Percentiles rank a stretch among this genome's conserved stretches.
phyloP scores from a whole-genome alignment of 1,140 invertebrate species.

The Tetragnatha versicolor region DNA sequence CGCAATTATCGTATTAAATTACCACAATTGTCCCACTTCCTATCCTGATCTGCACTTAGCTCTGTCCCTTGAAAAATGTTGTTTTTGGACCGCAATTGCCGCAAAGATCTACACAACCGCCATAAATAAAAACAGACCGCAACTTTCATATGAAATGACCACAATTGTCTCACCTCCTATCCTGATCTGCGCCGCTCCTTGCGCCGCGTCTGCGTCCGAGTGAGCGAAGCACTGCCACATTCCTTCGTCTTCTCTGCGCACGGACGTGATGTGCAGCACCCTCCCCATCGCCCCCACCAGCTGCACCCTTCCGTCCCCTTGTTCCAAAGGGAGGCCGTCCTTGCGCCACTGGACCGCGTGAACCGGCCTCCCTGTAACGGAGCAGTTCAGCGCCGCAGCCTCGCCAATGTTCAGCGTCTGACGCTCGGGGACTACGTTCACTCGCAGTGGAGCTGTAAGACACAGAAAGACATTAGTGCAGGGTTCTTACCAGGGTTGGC shows the following conservation, averaged over 20 bases:
- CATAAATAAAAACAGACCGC: too few species aligned
- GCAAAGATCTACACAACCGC: too few species aligned
- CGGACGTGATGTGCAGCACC: constrained; percentile 63
- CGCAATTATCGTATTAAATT: too few species aligned
- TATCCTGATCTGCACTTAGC: too few species aligned
- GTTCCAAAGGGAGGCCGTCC: too few species aligned
- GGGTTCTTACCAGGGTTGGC: too few species aligned
- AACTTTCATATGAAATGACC: too few species aligned
- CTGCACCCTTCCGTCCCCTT: constrained; percentile 42
- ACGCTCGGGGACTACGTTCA: constrained; percentile 30
- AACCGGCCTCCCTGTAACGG: constrained; percentile 51
- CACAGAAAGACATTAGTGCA: not conserved
- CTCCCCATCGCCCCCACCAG: constrained; percentile 64
- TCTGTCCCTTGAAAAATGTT: too few species aligned
- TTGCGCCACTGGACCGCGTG: constrained; percentile 53
- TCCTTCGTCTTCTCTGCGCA: constrained; percentile 63
- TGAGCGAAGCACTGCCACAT: constrained; percentile 66
- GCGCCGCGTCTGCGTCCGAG: constrained; percentile 62
- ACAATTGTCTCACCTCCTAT: constrained; percentile 63
- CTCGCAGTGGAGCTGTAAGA: constrained; percentile 46
- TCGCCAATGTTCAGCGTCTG: constrained; percentile 54
- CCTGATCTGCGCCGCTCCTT: constrained; percentile 63
- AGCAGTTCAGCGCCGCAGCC: constrained; percentile 54
- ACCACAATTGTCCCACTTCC: too few species aligned
- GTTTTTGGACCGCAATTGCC: too few species aligned